A percentile compares a stretch with the other conserved stretches of the same genome.
phyloP scores from a whole-genome alignment of 2,888 invertebrate species.

The Acanthosepion esculentum region DNA sequence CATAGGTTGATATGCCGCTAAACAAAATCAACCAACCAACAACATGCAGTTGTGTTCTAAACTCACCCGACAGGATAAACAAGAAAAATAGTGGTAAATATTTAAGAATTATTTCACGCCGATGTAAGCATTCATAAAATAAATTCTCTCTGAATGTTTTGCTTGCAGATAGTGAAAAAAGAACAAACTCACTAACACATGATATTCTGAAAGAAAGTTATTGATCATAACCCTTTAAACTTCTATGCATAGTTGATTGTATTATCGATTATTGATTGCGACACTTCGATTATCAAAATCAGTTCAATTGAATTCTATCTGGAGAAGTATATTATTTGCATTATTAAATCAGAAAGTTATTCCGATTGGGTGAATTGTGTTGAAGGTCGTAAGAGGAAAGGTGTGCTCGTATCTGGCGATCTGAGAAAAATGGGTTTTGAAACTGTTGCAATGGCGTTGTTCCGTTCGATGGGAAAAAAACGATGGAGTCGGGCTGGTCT shows the following conservation, averaged over 20 bases:
- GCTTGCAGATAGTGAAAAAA: background rate
- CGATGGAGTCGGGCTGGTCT: no score
- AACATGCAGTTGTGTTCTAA: no score
- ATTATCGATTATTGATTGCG: background rate
- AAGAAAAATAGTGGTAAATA: no score
- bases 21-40: no score
- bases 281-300: background rate
- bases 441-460: background rate
- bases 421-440: background rate
- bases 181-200: background rate
- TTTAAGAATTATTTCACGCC: no score
- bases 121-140: no score
- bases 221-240: background rate
- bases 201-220: background rate
- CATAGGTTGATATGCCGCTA: no score
- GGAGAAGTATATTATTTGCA: background rate
- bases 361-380: background rate
- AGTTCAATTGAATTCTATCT: background rate
- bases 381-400: background rate
- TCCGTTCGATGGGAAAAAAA: no score
- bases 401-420: background rate
- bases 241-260: background rate
- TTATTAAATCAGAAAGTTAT: background rate
- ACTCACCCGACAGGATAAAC: no score
- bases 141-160: background rate